Percentiles rank a stretch among this genome's conserved stretches.
These are phyloP conservation scores for Dryobates pubescens DNA, from an alignment of 2,797 vertebrate species.

Conservation along the genomic window DNA sequence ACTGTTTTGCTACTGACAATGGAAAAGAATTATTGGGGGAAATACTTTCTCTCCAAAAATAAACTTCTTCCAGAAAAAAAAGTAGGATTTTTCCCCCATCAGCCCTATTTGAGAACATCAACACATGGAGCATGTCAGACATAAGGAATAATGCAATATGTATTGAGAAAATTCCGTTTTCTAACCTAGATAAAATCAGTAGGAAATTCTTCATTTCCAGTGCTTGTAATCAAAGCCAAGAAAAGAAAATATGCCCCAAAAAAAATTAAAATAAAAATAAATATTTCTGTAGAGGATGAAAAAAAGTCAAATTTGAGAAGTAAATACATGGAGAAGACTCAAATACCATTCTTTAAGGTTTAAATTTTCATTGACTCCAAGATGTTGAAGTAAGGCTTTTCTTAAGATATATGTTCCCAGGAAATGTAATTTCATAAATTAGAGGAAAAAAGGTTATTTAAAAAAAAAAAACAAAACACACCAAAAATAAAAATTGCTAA, in stretches of 20 bases:
- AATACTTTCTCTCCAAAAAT: not conserved
- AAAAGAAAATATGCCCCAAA: not conserved
- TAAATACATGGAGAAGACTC: not conserved
- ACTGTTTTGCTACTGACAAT: not conserved
- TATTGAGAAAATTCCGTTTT: conserved; percentile 48
- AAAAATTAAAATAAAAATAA: not conserved
- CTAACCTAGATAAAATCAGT: conserved; percentile 25
- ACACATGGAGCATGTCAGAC: conserved; percentile 20
- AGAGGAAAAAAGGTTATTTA: not conserved
- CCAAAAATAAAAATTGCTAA: not conserved
- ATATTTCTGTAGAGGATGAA: not conserved
- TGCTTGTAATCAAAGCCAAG: not conserved
- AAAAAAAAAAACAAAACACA: no score
- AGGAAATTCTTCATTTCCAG: conserved; percentile 15
- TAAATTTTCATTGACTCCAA: not conserved
- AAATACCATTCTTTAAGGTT: not conserved
- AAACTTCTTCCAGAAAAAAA: not conserved
- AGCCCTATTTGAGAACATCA: not conserved
- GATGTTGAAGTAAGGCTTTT: not conserved
- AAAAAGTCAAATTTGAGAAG: not conserved
- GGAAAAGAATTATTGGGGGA: not conserved
- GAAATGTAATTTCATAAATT: not conserved
- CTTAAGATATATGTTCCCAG: not conserved
- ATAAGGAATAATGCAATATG: not conserved
- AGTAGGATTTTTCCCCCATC: not conserved